Evolutionary conservation across 2,797 vertebrate genomes (phyloP).

Genomic region (Distichodus sexfasciatus): DNA sequence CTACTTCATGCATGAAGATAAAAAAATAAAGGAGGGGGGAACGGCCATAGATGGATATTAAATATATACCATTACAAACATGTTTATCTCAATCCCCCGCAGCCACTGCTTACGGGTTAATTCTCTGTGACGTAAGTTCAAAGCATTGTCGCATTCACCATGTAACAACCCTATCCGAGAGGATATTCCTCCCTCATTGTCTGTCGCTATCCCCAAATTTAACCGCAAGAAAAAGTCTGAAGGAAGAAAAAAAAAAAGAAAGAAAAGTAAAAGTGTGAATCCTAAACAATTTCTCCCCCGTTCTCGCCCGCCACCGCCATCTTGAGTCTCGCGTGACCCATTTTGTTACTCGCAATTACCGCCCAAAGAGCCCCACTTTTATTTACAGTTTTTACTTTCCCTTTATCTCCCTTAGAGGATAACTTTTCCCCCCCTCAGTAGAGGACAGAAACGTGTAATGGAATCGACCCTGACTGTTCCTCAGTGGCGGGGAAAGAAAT

Average conservation of each 20-base stretch:
- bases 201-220: slow-evolving; percentile 59
- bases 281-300: slow-evolving; percentile 30
- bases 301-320: slow-evolving; percentile 25
- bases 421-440: background rate
- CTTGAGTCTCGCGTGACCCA: slow-evolving; percentile 17
- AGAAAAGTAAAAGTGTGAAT: slow-evolving; percentile 28
- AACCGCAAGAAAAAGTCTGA: slow-evolving; percentile 45
- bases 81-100: slow-evolving; percentile 74
- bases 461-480: slow-evolving; percentile 40
- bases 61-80: slow-evolving; percentile 78
- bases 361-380: slow-evolving; percentile 7
- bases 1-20: slow-evolving; percentile 42
- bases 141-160: slow-evolving; percentile 71
- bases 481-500: slow-evolving; percentile 58
- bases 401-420: background rate
- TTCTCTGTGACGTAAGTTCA: slow-evolving; percentile 70
- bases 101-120: slow-evolving; percentile 56
- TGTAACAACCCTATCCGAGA: slow-evolving; percentile 65
- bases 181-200: slow-evolving; percentile 59
- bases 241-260: slow-evolving; percentile 37
- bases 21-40: slow-evolving; percentile 57
- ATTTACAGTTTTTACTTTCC: slow-evolving; percentile 13
- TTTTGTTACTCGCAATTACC: slow-evolving; percentile 6
- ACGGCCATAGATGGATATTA: slow-evolving; percentile 68
- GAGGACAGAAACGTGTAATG: slow-evolving; percentile 34